Conservation (phyloP, 2,888 invertebrate genomes). For the Auanema sp. region DNA sequence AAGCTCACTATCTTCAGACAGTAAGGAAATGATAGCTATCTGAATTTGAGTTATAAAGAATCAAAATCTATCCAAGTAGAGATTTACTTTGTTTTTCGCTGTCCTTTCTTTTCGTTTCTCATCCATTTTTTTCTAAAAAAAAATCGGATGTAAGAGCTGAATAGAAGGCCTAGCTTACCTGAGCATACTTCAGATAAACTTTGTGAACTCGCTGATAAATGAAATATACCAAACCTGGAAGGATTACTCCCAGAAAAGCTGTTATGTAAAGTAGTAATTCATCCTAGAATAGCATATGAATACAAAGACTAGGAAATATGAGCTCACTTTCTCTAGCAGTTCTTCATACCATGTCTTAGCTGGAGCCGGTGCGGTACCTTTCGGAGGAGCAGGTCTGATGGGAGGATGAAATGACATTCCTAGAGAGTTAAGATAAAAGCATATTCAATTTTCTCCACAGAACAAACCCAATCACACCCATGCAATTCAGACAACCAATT, state of each 20-base stretch:
- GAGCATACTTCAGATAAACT: conserved; percentile 46
- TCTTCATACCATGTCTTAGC: conserved; percentile 30
- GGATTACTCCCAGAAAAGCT: conserved; percentile 53
- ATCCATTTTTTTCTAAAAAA: conserved; percentile 43
- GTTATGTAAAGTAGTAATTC: conserved; percentile 58
- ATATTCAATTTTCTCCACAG: too few relatives aligned
- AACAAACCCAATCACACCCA: too few relatives aligned
- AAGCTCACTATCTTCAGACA: neutral
- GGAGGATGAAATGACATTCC: conserved; percentile 29
- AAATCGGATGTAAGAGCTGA: neutral
- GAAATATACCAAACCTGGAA: conserved; percentile 57
- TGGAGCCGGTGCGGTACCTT: conserved; percentile 14
- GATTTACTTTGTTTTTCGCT: conserved; percentile 37
- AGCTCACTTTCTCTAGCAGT: conserved; percentile 27
- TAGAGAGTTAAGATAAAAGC: too few relatives aligned
- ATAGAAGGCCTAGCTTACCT: conserved; percentile 19
- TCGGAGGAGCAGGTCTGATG: conserved; percentile 23
- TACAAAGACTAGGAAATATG: neutral
- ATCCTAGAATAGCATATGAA: conserved; percentile 27
- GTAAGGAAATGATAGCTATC: neutral
- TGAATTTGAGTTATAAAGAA: neutral
- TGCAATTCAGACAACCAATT: conserved; percentile 4
- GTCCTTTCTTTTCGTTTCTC: conserved; percentile 39
- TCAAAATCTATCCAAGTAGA: neutral
- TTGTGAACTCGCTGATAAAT: conserved; percentile 50